Evolutionary conservation across 1,140 invertebrate species (phyloP).

Genomic region (Odontomachus brunneus): DNA sequence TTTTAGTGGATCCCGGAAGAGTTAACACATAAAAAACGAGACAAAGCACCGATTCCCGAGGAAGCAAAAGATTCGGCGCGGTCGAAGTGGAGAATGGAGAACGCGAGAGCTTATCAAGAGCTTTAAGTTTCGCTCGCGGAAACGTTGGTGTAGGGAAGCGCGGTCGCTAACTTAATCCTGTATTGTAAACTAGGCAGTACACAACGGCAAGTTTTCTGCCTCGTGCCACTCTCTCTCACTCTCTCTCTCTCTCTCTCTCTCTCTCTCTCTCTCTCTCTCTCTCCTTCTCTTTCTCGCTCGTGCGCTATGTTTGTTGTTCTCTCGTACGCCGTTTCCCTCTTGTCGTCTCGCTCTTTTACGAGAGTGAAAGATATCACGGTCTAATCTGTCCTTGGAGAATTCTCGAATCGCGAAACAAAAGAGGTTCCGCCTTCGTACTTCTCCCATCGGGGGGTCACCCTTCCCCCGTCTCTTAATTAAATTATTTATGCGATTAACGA

Average conservation of each 20-base stretch:
- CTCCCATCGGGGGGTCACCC: constrained; percentile 20
- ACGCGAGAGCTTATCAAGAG: constrained; percentile 80
- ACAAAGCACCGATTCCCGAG: constrained; percentile 12
- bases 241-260: constrained; percentile 56
- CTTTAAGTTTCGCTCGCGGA: constrained; percentile 79
- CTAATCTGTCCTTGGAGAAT: constrained; percentile 82
- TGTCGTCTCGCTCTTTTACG: constrained; percentile 53
- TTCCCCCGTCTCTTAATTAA: constrained; percentile 47
- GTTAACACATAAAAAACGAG: constrained; percentile 44
- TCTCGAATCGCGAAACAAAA: constrained; percentile 81
- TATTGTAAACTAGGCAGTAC: constrained; percentile 83
- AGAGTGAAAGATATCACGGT: constrained; percentile 71
- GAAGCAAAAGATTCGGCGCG: constrained; percentile 52
- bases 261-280: constrained; percentile 56
- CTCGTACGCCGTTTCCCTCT: constrained; percentile 58
- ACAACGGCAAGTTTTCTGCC: constrained; percentile 79
- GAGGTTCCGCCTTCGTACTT: constrained; percentile 61
- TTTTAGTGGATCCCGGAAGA: constrained; percentile 37
- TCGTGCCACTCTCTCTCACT: constrained; percentile 17
- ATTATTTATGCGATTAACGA: constrained; percentile 69
- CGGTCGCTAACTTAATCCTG: constrained; percentile 79
- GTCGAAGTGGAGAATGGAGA: constrained; percentile 60
- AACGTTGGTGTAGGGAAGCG: constrained; percentile 55
- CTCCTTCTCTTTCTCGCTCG: constrained; percentile 35
- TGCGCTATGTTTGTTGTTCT: constrained; percentile 70